These are phyloP conservation scores for Melanargia galathea DNA, from an alignment of 2,888 invertebrate species.

Conservation along the genomic window DNA sequence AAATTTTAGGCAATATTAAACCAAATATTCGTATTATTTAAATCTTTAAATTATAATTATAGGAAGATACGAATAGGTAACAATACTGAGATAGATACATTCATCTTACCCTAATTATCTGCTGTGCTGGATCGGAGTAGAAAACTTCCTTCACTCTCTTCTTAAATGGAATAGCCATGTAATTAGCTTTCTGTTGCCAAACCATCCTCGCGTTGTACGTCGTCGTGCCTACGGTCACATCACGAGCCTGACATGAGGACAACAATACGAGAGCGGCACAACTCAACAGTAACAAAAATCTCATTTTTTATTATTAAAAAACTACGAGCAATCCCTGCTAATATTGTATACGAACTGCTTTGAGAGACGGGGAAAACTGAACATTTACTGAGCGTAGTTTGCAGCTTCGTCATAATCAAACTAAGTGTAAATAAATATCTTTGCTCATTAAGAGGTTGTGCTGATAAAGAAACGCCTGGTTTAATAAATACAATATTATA, in stretches of 20 bases:
- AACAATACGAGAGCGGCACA: slow-evolving; percentile 49
- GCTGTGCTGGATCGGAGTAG: slow-evolving; percentile 58
- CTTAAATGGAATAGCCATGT: slow-evolving; percentile 59
- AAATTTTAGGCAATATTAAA: no score
- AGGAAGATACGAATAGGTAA: no score
- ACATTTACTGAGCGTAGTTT: background rate
- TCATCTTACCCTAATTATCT: slow-evolving; percentile 53
- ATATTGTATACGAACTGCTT: background rate
- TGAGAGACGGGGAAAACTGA: background rate
- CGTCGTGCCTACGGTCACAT: slow-evolving; percentile 60
- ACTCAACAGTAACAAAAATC: slow-evolving; percentile 49
- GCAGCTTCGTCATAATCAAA: background rate
- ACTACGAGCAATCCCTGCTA: background rate
- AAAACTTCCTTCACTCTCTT: slow-evolving; percentile 67
- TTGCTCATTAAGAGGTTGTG: background rate
- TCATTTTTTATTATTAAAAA: slow-evolving; percentile 49
- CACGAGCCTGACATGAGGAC: slow-evolving; percentile 51
- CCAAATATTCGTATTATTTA: no score
- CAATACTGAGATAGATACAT: background rate
- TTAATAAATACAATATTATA: background rate
- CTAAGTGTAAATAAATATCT: slow-evolving; percentile 7
- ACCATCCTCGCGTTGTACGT: slow-evolving; percentile 54
- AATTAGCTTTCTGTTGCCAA: slow-evolving; percentile 64
- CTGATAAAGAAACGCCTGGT: background rate
- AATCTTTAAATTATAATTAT: no score